Conservation (phyloP, 2,888 invertebrate species). For the Dione vanillae region DNA sequence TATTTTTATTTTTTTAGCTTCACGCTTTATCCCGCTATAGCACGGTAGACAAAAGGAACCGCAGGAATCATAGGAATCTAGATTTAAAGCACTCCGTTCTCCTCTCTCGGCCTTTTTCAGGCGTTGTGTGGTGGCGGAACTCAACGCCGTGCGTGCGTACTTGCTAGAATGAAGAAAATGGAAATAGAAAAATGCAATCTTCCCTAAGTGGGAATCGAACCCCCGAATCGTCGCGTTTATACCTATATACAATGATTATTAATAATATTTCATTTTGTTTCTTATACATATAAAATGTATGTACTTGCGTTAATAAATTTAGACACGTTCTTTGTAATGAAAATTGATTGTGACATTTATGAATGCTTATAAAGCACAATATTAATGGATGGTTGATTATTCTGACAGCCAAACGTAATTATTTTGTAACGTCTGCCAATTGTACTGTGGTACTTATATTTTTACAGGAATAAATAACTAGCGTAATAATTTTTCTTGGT, state of each 20-base stretch:
- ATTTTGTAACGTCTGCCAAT: not conserved
- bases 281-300: not conserved
- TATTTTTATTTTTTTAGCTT: not conserved
- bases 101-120: not conserved
- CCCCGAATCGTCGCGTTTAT: too few species aligned
- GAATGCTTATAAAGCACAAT: not conserved
- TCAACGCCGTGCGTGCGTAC: not conserved
- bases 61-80: not conserved
- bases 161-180: not conserved
- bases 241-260: too few species aligned
- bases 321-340: not conserved
- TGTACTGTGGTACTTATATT: not conserved
- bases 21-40: not conserved
- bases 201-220: not conserved
- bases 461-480: too few species aligned
- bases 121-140: not conserved
- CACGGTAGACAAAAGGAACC: not conserved
- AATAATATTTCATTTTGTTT: too few species aligned
- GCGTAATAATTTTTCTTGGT: too few species aligned
- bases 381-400: constrained; percentile 17
- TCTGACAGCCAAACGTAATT: constrained; percentile 7
- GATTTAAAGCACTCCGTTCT: not conserved
- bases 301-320: constrained; percentile 2
- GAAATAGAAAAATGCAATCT: not conserved
- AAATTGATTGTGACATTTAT: constrained; percentile 15